Conservation (phyloP, 2,797 vertebrate species). For the Lithobates pipiens region DNA sequence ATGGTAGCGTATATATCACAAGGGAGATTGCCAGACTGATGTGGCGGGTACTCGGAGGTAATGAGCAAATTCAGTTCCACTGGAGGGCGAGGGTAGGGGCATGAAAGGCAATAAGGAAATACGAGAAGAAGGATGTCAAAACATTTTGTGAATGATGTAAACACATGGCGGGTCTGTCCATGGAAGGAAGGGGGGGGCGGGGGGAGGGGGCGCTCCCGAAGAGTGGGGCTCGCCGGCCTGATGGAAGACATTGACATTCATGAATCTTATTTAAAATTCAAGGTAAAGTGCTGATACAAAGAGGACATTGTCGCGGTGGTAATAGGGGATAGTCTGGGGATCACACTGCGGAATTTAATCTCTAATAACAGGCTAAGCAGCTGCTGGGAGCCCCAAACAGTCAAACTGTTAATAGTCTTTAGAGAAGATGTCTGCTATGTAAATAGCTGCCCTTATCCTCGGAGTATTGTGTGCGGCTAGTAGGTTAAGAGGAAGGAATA, state of each 20-base stretch:
- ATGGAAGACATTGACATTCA: conserved; percentile 54
- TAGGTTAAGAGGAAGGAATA: background rate
- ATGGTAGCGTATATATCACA: conserved; percentile 48
- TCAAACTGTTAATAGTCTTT: conserved; percentile 30
- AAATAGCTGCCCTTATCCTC: background rate
- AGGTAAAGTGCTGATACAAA: conserved; percentile 54
- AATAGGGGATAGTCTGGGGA: conserved; percentile 17
- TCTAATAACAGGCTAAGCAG: conserved; percentile 28
- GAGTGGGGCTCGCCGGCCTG: background rate
- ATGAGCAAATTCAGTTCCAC: conserved; percentile 49
- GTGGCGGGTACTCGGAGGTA: conserved; percentile 45
- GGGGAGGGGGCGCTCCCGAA: background rate
- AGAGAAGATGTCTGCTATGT: background rate
- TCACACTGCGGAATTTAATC: conserved; percentile 35
- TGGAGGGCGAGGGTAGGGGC: conserved; percentile 30
- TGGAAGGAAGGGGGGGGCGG: background rate
- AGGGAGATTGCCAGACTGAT: conserved; percentile 47
- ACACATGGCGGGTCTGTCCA: conserved; percentile 48
- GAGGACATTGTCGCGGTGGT: conserved; percentile 31
- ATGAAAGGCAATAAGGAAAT: conserved; percentile 51
- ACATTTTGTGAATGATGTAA: conserved; percentile 58
- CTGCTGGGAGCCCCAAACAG: conserved; percentile 13
- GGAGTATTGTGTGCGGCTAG: background rate
- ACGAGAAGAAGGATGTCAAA: conserved; percentile 58
- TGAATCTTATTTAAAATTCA: conserved; percentile 55